A percentile compares a stretch with the other conserved stretches of the same genome.
Evolutionary conservation across 2,113 vertebrate species (phyloP).

Genomic region (Petromus typicus): DNA sequence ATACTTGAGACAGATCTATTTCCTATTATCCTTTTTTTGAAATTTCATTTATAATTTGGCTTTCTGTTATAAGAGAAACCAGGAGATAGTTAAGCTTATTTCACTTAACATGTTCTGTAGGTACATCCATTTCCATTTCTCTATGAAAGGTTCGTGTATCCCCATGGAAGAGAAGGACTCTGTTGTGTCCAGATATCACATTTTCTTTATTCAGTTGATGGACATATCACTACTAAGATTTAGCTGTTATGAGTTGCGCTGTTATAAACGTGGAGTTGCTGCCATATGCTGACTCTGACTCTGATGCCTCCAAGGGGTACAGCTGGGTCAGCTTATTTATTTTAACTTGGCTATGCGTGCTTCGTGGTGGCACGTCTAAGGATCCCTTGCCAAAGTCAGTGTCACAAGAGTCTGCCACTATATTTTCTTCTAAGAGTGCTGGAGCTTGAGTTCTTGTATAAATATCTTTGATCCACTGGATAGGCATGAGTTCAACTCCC

Average conservation of each 20-base stretch:
- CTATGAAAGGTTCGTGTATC: background rate
- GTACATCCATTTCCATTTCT: background rate
- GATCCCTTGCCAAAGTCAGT: background rate
- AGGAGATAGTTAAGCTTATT: background rate
- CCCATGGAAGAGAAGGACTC: background rate
- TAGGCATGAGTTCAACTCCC: background rate
- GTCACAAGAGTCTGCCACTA: background rate
- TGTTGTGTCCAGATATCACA: background rate
- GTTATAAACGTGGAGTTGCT: background rate
- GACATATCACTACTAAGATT: background rate
- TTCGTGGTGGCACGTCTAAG: background rate
- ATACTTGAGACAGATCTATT: background rate
- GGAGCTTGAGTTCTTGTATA: background rate
- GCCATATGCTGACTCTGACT: background rate
- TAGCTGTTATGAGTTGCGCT: background rate
- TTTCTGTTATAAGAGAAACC: background rate
- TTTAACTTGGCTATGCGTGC: background rate
- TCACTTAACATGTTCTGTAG: background rate
- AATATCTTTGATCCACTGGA: background rate
- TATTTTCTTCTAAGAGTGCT: background rate
- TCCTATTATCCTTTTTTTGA: background rate
- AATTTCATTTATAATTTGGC: background rate
- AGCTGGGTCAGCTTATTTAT: background rate
- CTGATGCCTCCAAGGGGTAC: background rate
- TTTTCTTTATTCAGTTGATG: background rate